phyloP scores from a whole-genome alignment of 2,797 vertebrate genomes.

The Erethizon dorsatum region DNA sequence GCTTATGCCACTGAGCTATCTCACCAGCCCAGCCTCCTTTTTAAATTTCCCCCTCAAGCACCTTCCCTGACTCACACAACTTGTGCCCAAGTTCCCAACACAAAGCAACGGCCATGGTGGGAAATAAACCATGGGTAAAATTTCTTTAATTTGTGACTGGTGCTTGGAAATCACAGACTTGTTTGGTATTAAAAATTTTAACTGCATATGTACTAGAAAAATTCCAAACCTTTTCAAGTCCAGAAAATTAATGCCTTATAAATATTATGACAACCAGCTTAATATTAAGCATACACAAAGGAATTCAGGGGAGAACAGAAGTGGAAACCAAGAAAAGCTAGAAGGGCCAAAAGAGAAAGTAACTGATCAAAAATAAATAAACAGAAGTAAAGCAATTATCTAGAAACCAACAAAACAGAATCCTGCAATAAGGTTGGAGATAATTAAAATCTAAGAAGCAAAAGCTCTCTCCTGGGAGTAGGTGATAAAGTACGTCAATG shows the following conservation, averaged over 20 bases:
- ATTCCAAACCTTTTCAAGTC: conserved; percentile 41
- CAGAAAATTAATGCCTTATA: not conserved
- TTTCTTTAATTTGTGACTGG: not conserved
- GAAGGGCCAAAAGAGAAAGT: conserved; percentile 35
- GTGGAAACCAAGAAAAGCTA: conserved; percentile 52
- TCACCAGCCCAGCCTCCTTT: not conserved
- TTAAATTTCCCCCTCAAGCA: not conserved
- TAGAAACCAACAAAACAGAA: not conserved
- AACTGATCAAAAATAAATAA: not conserved
- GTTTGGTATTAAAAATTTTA: not conserved
- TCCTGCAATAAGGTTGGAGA: not conserved
- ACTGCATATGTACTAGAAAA: conserved; percentile 54
- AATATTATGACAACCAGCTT: conserved; percentile 56
- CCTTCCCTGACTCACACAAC: not conserved
- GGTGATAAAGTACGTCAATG: not conserved
- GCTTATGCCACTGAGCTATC: too few species aligned
- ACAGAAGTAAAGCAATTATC: not conserved
- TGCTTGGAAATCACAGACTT: not conserved
- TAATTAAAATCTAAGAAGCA: conserved; percentile 3
- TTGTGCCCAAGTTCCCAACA: not conserved
- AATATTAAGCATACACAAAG: conserved; percentile 26
- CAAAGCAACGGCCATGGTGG: not conserved
- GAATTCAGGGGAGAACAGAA: not conserved
- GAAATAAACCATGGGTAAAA: conserved; percentile 8
- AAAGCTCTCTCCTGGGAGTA: not conserved